Evolutionary conservation across 1,140 invertebrate genomes (phyloP).

Genomic region (Trichoplusia ni): DNA sequence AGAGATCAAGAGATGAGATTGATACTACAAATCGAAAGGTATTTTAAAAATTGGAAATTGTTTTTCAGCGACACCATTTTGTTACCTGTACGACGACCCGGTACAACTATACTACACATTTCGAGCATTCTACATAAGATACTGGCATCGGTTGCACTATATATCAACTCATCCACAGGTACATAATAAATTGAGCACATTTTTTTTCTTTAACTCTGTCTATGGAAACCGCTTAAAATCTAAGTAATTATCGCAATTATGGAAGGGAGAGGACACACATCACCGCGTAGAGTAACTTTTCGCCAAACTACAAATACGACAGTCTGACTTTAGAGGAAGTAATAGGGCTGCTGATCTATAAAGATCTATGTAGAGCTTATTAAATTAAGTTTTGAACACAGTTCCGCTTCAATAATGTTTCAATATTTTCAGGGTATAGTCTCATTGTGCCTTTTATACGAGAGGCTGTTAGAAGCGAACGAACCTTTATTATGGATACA

Average conservation of each 20-base stretch:
- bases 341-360: no score
- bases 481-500: slow-evolving; percentile 95
- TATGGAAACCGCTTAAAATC: no score
- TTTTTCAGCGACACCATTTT: slow-evolving; percentile 93
- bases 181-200: slow-evolving; percentile 26
- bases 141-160: slow-evolving; percentile 95
- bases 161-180: slow-evolving; percentile 94
- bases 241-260: no score
- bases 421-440: slow-evolving; percentile 88
- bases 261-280: no score
- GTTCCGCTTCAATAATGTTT: not conserved
- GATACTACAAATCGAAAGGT: no score
- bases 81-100: slow-evolving; percentile 95
- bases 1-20: no score
- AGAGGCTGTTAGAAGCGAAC: slow-evolving; percentile 93
- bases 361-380: no score
- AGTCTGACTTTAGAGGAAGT: no score
- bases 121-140: slow-evolving; percentile 94
- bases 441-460: slow-evolving; percentile 91
- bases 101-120: slow-evolving; percentile 94
- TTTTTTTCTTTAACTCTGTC: no score
- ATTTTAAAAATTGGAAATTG: not conserved
- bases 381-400: no score
- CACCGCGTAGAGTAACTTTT: no score
- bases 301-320: no score